Evolutionary conservation across 2,888 invertebrate species (phyloP).

Genomic region (Pristionchus mayeri): DNA sequence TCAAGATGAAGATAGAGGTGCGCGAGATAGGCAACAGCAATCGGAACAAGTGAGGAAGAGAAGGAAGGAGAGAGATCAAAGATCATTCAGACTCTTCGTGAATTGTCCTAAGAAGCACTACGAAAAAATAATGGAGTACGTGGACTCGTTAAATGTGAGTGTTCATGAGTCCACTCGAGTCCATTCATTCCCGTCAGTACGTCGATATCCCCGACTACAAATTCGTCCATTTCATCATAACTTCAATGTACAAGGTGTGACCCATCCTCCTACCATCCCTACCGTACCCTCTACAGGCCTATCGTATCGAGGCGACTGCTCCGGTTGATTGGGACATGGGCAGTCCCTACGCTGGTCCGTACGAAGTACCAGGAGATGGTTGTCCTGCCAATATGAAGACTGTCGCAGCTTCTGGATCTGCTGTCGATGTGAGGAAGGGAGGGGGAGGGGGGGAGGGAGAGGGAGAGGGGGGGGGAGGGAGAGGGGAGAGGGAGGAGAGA

Average conservation of each 20-base stretch:
- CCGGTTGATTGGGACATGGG: constrained; percentile 67
- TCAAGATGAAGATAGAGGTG: constrained; percentile 62
- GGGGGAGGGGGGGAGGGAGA: not conserved
- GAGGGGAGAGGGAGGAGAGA: not conserved
- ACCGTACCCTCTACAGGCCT: constrained; percentile 48
- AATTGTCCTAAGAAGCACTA: constrained; percentile 54
- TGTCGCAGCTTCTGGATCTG: not conserved
- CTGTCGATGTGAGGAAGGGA: not conserved
- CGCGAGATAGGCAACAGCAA: constrained; percentile 47
- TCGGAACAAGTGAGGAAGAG: not conserved
- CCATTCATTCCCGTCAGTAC: constrained; percentile 50
- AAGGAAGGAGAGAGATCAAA: not conserved
- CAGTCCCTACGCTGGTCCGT: constrained; percentile 58
- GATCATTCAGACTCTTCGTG: constrained; percentile 37
- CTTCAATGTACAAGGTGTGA: constrained; percentile 61
- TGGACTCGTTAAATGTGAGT: constrained; percentile 63
- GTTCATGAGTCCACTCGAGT: not conserved
- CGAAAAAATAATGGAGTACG: constrained; percentile 57
- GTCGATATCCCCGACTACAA: constrained; percentile 68
- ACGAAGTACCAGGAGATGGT: constrained; percentile 59
- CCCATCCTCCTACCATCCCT: not conserved
- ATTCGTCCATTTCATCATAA: constrained; percentile 62
- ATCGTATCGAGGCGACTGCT: constrained; percentile 58
- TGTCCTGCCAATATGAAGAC: not conserved
- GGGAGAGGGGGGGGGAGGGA: too few relatives aligned